A percentile compares a stretch with the other conserved stretches of the same genome.
Evolutionary conservation across 2,797 vertebrate genomes (phyloP).

Genomic region (Zalophus californianus): DNA sequence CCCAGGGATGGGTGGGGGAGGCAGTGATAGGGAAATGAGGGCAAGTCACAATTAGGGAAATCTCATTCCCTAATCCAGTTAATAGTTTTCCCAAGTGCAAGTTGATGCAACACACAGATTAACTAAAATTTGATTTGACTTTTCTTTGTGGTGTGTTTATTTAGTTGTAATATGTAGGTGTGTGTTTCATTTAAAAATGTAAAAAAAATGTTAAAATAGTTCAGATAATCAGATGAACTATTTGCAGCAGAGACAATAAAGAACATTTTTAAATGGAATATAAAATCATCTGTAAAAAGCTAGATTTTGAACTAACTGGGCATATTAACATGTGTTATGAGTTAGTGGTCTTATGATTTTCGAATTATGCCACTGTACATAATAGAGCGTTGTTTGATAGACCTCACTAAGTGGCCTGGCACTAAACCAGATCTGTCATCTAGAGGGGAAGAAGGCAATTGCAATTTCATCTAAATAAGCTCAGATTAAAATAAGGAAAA

Average conservation of each 20-base stretch:
- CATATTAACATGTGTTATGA: slow-evolving; percentile 70
- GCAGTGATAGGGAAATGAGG: not conserved
- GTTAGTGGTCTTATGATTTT: slow-evolving; percentile 82
- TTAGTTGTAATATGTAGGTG: not conserved
- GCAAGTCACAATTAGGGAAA: not conserved
- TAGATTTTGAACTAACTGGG: slow-evolving; percentile 57
- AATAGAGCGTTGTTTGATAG: slow-evolving; percentile 83
- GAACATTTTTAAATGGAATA: not conserved
- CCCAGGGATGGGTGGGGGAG: accelerated
- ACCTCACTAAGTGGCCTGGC: slow-evolving; percentile 85
- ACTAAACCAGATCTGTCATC: slow-evolving; percentile 88
- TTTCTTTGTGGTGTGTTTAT: not conserved
- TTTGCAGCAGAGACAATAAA: not conserved
- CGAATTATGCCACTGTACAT: slow-evolving; percentile 81
- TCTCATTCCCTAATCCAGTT: not conserved
- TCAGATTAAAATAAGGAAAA: slow-evolving; percentile 84
- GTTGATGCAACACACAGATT: not conserved
- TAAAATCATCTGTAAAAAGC: slow-evolving; percentile 33
- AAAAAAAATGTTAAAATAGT: not conserved
- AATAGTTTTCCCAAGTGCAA: not conserved
- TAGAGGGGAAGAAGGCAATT: slow-evolving; percentile 86
- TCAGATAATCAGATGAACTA: not conserved
- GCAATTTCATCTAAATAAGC: slow-evolving; percentile 86
- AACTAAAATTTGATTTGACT: not conserved
- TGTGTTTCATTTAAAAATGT: not conserved